Percentiles rank a stretch among this genome's conserved stretches.
These are phyloP conservation scores for Montipora capricornis DNA, from an alignment of 64 coral and sea anemone genomes.

Conservation along the genomic window DNA sequence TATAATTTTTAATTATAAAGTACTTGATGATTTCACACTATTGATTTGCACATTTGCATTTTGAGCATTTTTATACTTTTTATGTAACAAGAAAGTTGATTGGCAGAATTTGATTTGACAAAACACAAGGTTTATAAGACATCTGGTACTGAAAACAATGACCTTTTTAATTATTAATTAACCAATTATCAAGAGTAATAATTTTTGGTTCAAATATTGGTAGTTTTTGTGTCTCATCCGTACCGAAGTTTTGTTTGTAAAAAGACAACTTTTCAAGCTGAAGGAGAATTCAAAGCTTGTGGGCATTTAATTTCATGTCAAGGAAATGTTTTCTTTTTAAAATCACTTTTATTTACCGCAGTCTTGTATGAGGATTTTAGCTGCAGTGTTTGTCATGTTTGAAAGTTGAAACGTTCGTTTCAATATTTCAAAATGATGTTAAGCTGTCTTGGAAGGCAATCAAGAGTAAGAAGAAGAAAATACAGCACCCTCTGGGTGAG, in stretches of 20 bases:
- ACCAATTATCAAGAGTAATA: background rate
- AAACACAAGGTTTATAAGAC: background rate
- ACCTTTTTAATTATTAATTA: constrained; percentile 28
- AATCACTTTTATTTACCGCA: too few species aligned
- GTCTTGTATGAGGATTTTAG: too few species aligned
- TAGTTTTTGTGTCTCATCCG: background rate
- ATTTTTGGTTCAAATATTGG: background rate
- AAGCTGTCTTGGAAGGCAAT: constrained; percentile 59
- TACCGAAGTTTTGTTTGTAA: background rate
- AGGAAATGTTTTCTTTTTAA: too few species aligned
- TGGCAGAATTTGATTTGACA: background rate
- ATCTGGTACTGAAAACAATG: background rate
- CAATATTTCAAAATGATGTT: constrained; percentile 38
- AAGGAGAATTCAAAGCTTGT: too few species aligned
- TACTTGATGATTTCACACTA: too few species aligned
- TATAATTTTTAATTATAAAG: too few species aligned
- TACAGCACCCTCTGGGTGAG: constrained; percentile 61
- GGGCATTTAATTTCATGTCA: too few species aligned
- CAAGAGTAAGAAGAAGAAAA: constrained; percentile 59
- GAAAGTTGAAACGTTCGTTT: background rate
- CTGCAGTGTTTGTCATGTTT: too few species aligned
- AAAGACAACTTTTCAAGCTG: too few species aligned
- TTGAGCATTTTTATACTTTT: background rate
- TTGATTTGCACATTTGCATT: background rate
- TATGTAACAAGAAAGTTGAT: background rate